Conservation (phyloP, 2,797 vertebrate genomes). For the Intellagama lesueurii region DNA sequence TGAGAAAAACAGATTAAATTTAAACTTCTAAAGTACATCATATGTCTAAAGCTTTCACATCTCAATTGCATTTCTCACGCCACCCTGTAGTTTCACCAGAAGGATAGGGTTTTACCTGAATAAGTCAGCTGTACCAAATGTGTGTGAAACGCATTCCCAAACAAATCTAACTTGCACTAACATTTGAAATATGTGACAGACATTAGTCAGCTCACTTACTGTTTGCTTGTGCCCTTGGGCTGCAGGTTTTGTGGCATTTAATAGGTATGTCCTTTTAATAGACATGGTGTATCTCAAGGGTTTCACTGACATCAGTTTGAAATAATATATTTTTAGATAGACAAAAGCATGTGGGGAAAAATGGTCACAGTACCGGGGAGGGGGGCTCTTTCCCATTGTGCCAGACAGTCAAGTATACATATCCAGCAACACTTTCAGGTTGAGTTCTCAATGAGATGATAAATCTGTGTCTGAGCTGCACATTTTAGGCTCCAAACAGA, state of each 20-base stretch:
- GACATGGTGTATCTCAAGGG: conserved; percentile 44
- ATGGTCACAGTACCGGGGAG: not conserved
- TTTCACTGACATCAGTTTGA: conserved; percentile 56
- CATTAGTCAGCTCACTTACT: conserved; percentile 26
- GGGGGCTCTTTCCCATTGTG: not conserved
- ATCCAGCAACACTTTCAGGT: not conserved
- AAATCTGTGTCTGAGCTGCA: not conserved
- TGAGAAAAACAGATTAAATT: conserved; percentile 30
- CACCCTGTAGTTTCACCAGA: conserved; percentile 32
- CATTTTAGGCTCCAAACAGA: not conserved
- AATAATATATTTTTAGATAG: conserved; percentile 55
- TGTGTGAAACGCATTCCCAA: conserved; percentile 61
- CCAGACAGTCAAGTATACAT: not conserved
- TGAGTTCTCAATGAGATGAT: not conserved
- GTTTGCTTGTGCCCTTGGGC: not conserved
- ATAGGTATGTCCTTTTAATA: not conserved
- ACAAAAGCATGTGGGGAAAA: conserved; percentile 42
- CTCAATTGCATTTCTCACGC: conserved; percentile 43
- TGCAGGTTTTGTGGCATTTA: conserved; percentile 51
- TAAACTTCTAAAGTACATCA: conserved; percentile 44
- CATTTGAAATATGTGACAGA: conserved; percentile 44
- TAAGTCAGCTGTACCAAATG: conserved; percentile 53
- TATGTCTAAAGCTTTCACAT: conserved; percentile 35
- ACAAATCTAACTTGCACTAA: conserved; percentile 36
- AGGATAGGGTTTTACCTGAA: conserved; percentile 43